phyloP scores from a whole-genome alignment of 2,797 vertebrate species.

The Brotogeris chrysoptera region DNA sequence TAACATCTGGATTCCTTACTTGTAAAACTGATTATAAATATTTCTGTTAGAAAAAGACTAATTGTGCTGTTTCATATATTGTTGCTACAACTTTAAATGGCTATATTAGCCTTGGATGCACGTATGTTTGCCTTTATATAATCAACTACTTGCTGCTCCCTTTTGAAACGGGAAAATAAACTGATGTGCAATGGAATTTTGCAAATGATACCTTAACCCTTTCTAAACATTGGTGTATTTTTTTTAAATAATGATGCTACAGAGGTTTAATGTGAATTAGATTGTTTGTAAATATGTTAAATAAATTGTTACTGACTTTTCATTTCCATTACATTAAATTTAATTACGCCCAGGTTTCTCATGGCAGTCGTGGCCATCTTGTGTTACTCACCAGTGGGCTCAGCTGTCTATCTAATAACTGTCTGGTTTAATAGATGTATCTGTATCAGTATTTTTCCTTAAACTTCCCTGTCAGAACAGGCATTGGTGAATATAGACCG shows the following conservation, averaged over 20 bases:
- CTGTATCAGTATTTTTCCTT: background rate
- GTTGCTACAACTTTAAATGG: background rate
- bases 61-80: background rate
- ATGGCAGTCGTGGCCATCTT: background rate
- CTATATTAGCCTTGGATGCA: background rate
- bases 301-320: constrained; percentile 4
- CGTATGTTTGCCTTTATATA: background rate
- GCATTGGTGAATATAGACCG: background rate
- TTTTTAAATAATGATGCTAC: background rate
- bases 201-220: background rate
- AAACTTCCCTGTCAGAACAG: background rate
- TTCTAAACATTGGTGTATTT: background rate
- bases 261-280: background rate
- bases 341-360: background rate
- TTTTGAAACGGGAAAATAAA: background rate
- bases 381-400: background rate
- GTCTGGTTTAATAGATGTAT: background rate
- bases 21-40: background rate
- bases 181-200: background rate
- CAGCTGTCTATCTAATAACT: background rate
- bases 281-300: background rate
- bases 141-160: background rate
- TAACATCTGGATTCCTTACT: background rate
- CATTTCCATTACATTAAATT: background rate
- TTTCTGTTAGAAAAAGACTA: background rate